These are phyloP conservation scores for Drosophila kanapiae DNA, from an alignment of 1,140 invertebrate genomes.

Conservation along the genomic window DNA sequence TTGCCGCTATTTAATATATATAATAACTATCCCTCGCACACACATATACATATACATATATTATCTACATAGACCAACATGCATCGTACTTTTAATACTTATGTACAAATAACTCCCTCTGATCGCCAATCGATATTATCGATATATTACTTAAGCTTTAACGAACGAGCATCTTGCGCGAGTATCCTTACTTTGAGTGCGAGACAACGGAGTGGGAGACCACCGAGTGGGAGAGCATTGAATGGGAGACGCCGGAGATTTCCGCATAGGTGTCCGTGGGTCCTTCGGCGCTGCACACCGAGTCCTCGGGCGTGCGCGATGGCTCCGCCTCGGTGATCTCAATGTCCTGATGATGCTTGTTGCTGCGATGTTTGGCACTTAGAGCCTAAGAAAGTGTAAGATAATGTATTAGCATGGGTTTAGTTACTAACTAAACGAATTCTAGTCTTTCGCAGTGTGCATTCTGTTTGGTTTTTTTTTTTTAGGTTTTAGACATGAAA, in stretches of 20 bases:
- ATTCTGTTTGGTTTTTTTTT: constrained; percentile 24
- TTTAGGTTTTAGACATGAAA: constrained; percentile 30
- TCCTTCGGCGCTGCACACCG: constrained; percentile 91
- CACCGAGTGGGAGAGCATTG: constrained; percentile 83
- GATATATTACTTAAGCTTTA: background rate
- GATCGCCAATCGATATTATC: constrained; percentile 8
- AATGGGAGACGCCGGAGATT: constrained; percentile 84
- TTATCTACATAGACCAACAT: constrained; percentile 52
- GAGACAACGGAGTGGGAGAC: constrained; percentile 82
- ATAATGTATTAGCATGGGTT: background rate
- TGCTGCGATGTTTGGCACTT: constrained; percentile 87
- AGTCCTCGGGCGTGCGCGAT: constrained; percentile 89
- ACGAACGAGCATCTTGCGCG: background rate
- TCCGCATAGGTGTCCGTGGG: constrained; percentile 86
- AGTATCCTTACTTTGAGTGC: constrained; percentile 68
- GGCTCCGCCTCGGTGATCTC: constrained; percentile 89
- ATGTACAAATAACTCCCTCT: constrained; percentile 44
- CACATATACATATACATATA: constrained; percentile 28
- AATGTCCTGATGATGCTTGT: constrained; percentile 86
- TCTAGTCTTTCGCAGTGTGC: constrained; percentile 29
- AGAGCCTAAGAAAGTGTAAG: constrained; percentile 86
- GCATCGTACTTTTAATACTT: constrained; percentile 49
- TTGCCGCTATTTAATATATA: constrained; percentile 34
- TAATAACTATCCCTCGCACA: constrained; percentile 41
- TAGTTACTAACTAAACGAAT: background rate